phyloP scores from a whole-genome alignment of 2,888 invertebrate species.

The Temnothorax ravouxi region DNA sequence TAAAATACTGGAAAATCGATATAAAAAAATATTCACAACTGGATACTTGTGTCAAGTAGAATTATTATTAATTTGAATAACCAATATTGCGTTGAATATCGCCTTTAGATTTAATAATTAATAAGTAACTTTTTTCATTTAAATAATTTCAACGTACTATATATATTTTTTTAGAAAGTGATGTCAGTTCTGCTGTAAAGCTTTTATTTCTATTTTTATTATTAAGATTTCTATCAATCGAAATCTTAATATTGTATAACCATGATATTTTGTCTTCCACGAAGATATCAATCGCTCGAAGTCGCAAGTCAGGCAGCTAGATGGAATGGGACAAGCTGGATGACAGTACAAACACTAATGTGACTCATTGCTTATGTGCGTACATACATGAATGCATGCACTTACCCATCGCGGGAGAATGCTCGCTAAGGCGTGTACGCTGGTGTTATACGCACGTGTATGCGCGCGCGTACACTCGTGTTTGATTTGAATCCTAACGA shows the following conservation, averaged over 20 bases:
- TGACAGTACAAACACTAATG: neutral
- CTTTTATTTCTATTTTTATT: neutral
- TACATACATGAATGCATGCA: constrained; percentile 17
- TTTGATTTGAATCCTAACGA: constrained; percentile 42
- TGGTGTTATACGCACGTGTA: neutral
- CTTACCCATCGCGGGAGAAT: neutral
- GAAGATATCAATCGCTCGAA: neutral
- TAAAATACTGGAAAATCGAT: neutral
- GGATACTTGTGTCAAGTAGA: neutral
- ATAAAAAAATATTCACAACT: neutral
- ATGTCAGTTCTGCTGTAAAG: neutral
- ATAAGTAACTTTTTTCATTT: neutral
- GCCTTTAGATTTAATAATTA: neutral
- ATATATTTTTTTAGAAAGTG: neutral
- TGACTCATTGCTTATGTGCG: constrained; percentile 12
- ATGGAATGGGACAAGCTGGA: neutral
- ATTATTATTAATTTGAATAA: neutral
- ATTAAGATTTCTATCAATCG: neutral
- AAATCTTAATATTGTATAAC: neutral
- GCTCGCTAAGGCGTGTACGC: neutral
- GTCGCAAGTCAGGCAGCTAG: neutral
- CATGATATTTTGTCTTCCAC: neutral
- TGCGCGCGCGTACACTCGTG: neutral
- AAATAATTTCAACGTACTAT: neutral
- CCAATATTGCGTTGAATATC: neutral